Base-by-base conservation (phyloP, 2,113 vertebrate species). In the Odontesthes bonariensis region DNA sequence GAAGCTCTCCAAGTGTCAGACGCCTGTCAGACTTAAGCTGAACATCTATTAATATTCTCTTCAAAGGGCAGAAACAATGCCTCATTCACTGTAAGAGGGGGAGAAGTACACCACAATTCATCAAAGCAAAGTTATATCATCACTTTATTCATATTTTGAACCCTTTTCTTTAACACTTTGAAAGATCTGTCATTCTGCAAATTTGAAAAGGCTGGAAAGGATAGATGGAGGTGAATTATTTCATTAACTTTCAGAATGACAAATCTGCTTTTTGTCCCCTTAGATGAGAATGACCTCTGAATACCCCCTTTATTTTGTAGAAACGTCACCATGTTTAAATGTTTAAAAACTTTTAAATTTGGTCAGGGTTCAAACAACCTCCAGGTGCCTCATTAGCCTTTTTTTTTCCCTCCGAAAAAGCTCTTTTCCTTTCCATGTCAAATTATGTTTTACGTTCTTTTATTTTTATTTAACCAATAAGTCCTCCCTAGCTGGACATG, bases 1-100 rank as follows among this genome's bases (percentile, higher is more conserved):
- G 83, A 86, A 88, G 88, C 74, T 86, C 74, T 81, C 63, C 70
- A 76, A 74, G 86, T 88, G 85, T 90, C 88, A 86, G 72, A 66
- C 70, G 63, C 79, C 86, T 90, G 85, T 89, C 88, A 91, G 77
- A 83, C 71, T 86, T 85, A 88, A 91, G 87, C 84, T 86, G 81
- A 74, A 62, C 77, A 81, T 90, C 87, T 79, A 86, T 91, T 91
- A 87, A 91, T 91, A 92, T 90, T 91, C 89, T 73, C 86, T 81
- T 75, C 71, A 86, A 79, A 88, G 82, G 77, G 81, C 46, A 46
- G 73, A 64, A 84, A 74, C 72, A 53, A 32, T 73, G 80, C 67
- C 73, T 88, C 73, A 81, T 62, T 74, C 69, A 77, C 69, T 76
- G 82, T 57, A 60, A 63, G 38, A 38, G 35, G 35, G 10, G 35